Evolutionary conservation across 2,888 invertebrate genomes (phyloP).

Genomic region (Cataglyphis rosenhaueri): DNA sequence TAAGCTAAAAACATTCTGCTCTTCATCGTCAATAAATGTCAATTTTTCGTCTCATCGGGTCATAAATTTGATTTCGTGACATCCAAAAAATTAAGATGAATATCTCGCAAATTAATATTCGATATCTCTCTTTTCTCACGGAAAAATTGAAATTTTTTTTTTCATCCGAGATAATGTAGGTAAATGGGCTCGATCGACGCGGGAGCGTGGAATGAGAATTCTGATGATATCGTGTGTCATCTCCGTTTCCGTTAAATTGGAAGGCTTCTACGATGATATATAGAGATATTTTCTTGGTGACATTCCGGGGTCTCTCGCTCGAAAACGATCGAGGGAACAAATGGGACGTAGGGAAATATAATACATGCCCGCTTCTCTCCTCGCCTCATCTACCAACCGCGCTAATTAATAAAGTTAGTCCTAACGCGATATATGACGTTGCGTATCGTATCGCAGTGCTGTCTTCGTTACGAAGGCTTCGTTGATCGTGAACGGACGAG

Average conservation of each 20-base stretch:
- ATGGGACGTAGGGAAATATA: slow-evolving; percentile 35
- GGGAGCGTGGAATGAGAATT: slow-evolving; percentile 63
- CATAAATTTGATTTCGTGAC: background rate
- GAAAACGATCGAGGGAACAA: slow-evolving; percentile 33
- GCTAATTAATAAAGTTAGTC: slow-evolving; percentile 74
- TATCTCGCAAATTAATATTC: background rate
- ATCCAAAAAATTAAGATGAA: background rate
- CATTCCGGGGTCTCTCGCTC: slow-evolving; percentile 1
- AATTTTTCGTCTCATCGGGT: background rate
- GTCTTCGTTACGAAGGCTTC: slow-evolving; percentile 65
- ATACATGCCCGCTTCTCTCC: slow-evolving; percentile 24
- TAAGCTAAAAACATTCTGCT: background rate
- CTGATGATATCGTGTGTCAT: slow-evolving; percentile 70
- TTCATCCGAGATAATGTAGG: slow-evolving; percentile 30
- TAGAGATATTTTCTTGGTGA: slow-evolving; percentile 48
- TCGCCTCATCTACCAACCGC: slow-evolving; percentile 25
- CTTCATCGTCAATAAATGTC: background rate
- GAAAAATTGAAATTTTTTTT: slow-evolving; percentile 45
- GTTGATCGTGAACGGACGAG: slow-evolving; percentile 58
- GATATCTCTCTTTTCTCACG: background rate
- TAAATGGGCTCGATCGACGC: slow-evolving; percentile 11
- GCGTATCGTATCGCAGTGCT: slow-evolving; percentile 29
- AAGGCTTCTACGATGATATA: slow-evolving; percentile 38
- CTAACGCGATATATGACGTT: slow-evolving; percentile 71
- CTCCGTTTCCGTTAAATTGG: slow-evolving; percentile 54